These are phyloP conservation scores for Enoplosus armatus DNA, from an alignment of 2,797 vertebrate species.

Conservation along the genomic window DNA sequence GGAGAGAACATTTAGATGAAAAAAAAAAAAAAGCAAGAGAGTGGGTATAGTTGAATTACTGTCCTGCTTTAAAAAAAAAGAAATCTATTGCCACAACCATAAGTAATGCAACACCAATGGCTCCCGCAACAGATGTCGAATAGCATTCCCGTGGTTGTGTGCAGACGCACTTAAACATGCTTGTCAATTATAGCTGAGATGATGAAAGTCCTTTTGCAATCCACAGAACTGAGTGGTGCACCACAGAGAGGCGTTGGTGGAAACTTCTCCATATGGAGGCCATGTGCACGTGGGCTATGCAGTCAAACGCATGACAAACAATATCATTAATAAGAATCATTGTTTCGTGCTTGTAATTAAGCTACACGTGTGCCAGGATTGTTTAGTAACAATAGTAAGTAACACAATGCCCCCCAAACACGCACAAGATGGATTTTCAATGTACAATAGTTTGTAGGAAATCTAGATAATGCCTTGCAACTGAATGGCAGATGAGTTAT, in stretches of 20 bases:
- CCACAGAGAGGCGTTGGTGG: conserved; percentile 65
- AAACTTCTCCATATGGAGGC: conserved; percentile 67
- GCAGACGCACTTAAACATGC: conserved; percentile 69
- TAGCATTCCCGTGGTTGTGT: conserved; percentile 58
- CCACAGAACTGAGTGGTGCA: conserved; percentile 48
- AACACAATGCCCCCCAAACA: conserved; percentile 14
- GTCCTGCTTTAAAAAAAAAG: conserved; percentile 33
- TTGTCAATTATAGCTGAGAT: conserved; percentile 59
- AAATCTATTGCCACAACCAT: conserved; percentile 28
- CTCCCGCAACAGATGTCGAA: conserved; percentile 71
- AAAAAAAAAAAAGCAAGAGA: not conserved
- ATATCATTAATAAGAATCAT: conserved; percentile 34
- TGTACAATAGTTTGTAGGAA: not conserved
- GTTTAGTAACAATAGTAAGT: no score
- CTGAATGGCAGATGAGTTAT: conserved; percentile 47
- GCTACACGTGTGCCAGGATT: conserved; percentile 25
- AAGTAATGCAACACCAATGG: conserved; percentile 51
- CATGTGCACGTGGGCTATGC: conserved; percentile 58
- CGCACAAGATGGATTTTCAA: conserved; percentile 28
- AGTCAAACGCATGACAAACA: conserved; percentile 22
- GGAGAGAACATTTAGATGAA: conserved; percentile 11
- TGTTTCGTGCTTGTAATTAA: conserved; percentile 15
- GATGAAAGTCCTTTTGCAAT: conserved; percentile 66
- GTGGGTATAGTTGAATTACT: conserved; percentile 34
- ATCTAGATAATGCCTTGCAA: conserved; percentile 22